Conservation (phyloP, 2,797 vertebrate genomes). For the Cryptoprocta ferox region DNA sequence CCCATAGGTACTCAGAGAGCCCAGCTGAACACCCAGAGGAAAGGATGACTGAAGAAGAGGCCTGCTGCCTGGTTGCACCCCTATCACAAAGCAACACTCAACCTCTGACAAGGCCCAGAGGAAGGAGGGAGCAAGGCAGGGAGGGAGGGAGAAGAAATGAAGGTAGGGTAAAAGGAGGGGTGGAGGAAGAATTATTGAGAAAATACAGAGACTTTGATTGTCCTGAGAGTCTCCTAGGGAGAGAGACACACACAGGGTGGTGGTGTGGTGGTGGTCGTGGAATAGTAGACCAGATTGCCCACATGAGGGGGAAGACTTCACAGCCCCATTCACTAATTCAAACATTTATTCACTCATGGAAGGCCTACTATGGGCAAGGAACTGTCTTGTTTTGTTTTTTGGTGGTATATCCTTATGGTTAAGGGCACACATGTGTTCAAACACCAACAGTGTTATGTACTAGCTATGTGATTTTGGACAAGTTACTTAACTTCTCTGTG, state of each 20-base stretch:
- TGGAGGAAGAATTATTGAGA: neutral
- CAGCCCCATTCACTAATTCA: neutral
- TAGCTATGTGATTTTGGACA: neutral
- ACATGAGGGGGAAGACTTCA: neutral
- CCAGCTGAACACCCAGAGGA: neutral
- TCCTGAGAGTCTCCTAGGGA: neutral
- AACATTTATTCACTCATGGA: neutral
- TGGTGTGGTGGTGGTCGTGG: neutral
- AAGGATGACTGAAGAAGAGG: neutral
- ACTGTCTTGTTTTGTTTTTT: neutral
- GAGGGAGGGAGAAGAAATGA: neutral
- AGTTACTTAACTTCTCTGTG: neutral
- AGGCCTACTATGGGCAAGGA: neutral
- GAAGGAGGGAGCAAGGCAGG: neutral
- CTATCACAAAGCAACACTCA: neutral
- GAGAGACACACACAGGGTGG: neutral
- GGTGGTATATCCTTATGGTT: neutral
- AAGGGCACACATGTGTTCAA: neutral
- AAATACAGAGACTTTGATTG: neutral
- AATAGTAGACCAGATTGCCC: neutral
- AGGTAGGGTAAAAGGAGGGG: neutral
- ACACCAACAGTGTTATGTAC: neutral
- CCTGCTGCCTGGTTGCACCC: neutral
- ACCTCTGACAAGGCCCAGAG: neutral
- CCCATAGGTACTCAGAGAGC: neutral